Evolutionary conservation across 2,797 vertebrate genomes (phyloP), one percentile per base, ranked within the genome.

Genomic region (Sebastes cheni): DNA sequence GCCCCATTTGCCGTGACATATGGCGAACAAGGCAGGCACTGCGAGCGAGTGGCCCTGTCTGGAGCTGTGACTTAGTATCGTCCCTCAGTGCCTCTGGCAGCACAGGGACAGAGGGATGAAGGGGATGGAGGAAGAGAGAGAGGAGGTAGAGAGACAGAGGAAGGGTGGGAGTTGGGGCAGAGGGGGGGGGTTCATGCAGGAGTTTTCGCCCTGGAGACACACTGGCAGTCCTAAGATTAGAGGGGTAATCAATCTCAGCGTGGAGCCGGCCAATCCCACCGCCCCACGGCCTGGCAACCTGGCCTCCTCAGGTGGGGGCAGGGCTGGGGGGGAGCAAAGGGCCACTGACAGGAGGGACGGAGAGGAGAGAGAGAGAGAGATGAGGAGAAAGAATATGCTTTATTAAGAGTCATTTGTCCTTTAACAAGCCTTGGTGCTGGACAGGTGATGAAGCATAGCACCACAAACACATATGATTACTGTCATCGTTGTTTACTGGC

Each of bases 351-450:
- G 75, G 70, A 68, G 72, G 81, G 85, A 84, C 66, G 72, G 84
- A 75, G 73, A 83, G 71, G 58, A 79, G 79, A 66, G 76, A 74
- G 42, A 46, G 83, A 66, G 70, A 80, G 80, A 82, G 79, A 88
- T 80, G 82, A 81, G 84, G 82, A 13, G 52, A 76, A 42, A 83
- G 86, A 94, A 91, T 93, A 91, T 91, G 91, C 90, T 93, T 94
- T 95, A 95, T 94, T 95, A 94, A 93, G 90, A 95, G 92, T 95
- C 92, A 94, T 96, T 95, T 95, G 94, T 95, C 94, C 92, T 95
- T 92, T 94, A 95, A 95, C 93, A 94, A 95, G 93, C 91, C 90
- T 92, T 91, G 90, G 93, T 91, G 85, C 73, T 83, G 83, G 94
- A 94, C 93, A 94, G 92, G 92, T 92, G 94, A 95, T 95, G 93